These are phyloP conservation scores for Lithobius niger DNA, from an alignment of 1,140 invertebrate genomes.

Conservation along the genomic window DNA sequence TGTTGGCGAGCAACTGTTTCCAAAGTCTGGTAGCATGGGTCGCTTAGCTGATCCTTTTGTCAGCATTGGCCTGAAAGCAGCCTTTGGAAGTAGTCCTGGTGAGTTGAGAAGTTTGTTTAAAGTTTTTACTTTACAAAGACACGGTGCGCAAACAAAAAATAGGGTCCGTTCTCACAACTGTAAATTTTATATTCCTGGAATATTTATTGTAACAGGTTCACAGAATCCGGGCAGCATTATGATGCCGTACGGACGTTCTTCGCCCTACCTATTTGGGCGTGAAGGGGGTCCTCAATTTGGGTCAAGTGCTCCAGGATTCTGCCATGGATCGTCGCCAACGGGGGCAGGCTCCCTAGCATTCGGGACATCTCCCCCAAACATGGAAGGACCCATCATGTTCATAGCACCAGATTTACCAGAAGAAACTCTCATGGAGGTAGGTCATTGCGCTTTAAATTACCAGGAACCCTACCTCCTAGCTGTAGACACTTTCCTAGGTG, in stretches of 20 bases:
- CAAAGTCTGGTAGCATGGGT: neutral
- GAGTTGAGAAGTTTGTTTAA: neutral
- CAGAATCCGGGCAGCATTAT: conserved; percentile 13
- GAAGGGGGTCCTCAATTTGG: neutral
- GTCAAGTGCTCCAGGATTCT: conserved; percentile 7
- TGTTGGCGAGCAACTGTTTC: neutral
- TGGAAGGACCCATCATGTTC: conserved; percentile 56
- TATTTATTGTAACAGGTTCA: neutral
- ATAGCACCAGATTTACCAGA: conserved; percentile 81
- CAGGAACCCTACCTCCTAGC: too few relatives aligned
- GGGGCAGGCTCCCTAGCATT: conserved; percentile 26
- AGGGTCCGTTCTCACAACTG: too few relatives aligned
- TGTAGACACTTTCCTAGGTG: too few relatives aligned
- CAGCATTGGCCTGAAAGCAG: neutral
- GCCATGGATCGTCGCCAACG: conserved; percentile 17
- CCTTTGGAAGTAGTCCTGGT: conserved; percentile 2
- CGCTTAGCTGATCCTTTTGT: neutral
- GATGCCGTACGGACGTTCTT: conserved; percentile 17
- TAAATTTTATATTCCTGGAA: too few relatives aligned
- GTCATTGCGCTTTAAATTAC: conserved; percentile 16
- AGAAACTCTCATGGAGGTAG: conserved; percentile 80
- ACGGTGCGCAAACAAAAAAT: too few relatives aligned
- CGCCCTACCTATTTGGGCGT: conserved; percentile 11
- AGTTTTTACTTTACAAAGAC: neutral
- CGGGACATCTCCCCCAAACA: conserved; percentile 35